Conservation (phyloP, 2,797 vertebrate species). For the Morelia viridis region DNA sequence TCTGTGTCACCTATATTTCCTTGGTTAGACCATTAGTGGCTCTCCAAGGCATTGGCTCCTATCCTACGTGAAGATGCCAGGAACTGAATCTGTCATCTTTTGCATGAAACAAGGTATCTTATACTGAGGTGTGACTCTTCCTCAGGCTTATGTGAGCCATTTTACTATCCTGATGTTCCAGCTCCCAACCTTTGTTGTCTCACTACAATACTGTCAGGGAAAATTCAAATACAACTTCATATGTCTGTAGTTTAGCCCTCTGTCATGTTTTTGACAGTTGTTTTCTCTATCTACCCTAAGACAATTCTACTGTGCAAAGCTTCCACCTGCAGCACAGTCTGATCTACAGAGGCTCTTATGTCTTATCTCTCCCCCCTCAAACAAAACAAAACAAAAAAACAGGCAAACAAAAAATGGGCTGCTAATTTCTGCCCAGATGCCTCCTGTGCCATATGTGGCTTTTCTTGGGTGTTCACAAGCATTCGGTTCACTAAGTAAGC, state of each 20-base stretch:
- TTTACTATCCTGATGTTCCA: neutral
- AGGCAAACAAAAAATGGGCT: neutral
- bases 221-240: neutral
- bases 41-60: neutral
- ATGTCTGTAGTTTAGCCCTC: fast-evolving
- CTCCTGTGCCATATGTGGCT: neutral
- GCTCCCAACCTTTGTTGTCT: neutral
- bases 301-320: neutral
- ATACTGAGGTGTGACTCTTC: neutral
- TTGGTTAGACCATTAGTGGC: neutral
- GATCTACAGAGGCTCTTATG: slow-evolving; percentile 22
- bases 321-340: neutral
- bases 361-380: neutral
- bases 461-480: slow-evolving; percentile 9
- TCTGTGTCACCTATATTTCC: neutral
- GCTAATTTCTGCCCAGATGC: fast-evolving
- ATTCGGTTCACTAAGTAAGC: neutral
- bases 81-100: neutral
- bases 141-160: neutral
- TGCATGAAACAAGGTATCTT: neutral
- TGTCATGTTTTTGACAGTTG: neutral
- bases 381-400: neutral
- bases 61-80: neutral
- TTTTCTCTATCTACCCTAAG: neutral
- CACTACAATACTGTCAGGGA: neutral